A percentile compares a stretch with the other conserved stretches of the same genome.
phyloP scores from a whole-genome alignment of 2,888 invertebrate species.

The Cephus nigrinus region DNA sequence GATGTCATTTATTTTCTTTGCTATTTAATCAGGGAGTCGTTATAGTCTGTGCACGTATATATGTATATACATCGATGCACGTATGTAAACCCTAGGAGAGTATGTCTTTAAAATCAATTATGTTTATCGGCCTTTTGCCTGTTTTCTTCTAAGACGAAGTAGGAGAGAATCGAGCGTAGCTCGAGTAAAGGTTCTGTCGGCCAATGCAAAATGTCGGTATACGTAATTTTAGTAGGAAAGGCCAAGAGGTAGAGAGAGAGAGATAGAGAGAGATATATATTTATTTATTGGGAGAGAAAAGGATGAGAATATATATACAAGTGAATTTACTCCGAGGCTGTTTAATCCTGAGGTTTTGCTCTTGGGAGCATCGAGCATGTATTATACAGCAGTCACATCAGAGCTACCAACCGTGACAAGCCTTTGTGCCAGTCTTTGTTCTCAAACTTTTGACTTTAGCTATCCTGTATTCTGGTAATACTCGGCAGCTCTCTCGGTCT shows the following conservation, averaged over 20 bases:
- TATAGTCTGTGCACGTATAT: not conserved
- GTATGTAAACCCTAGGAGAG: not conserved
- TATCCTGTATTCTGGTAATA: constrained; percentile 33
- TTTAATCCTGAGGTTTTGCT: not conserved
- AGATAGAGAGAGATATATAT: too few relatives aligned
- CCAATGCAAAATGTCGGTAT: not conserved
- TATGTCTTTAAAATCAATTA: not conserved
- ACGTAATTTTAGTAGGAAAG: too few relatives aligned
- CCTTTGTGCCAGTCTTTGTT: constrained; percentile 28
- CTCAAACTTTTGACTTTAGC: constrained; percentile 30
- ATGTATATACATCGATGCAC: not conserved
- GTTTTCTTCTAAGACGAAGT: not conserved
- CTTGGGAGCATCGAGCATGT: not conserved
- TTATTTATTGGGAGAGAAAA: too few relatives aligned
- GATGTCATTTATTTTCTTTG: not conserved
- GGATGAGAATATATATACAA: too few relatives aligned
- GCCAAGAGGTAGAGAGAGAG: too few relatives aligned
- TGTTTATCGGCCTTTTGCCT: not conserved
- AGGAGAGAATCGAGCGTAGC: not conserved
- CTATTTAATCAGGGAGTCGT: not conserved
- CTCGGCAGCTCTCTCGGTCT: constrained; percentile 23
- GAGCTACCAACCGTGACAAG: constrained; percentile 30
- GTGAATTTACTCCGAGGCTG: not conserved
- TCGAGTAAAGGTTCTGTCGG: not conserved
- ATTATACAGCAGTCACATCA: constrained; percentile 20